Evolutionary conservation across 2,888 invertebrate genomes (phyloP).

Genomic region (Leucophora obtusa): DNA sequence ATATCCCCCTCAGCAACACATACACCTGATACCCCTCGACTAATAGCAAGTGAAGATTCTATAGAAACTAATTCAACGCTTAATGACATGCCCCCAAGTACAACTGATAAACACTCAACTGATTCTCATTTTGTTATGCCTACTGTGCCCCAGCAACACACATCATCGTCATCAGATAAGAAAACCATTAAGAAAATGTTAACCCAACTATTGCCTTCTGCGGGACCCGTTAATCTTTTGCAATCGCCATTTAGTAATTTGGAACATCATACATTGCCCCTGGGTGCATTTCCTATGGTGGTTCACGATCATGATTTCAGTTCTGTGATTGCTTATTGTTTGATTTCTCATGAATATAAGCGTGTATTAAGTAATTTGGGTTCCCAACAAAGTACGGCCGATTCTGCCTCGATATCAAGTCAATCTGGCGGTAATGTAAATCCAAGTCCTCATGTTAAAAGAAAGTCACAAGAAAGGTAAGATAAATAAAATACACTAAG

Average conservation of each 20-base stretch:
- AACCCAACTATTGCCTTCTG: conserved; percentile 83
- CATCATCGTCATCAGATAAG: conserved; percentile 78
- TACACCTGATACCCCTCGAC: conserved; percentile 27
- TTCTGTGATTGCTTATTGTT: conserved; percentile 90
- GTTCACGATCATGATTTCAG: conserved; percentile 90
- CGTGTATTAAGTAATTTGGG: conserved; percentile 80
- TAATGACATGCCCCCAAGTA: conserved; percentile 35
- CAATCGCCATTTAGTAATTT: conserved; percentile 82
- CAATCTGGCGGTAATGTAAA: conserved; percentile 57
- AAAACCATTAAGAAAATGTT: conserved; percentile 84
- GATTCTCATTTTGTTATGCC: conserved; percentile 63
- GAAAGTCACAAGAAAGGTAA: conserved; percentile 75
- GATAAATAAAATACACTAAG: conserved; percentile 9
- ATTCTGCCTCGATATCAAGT: conserved; percentile 52
- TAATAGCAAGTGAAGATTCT: conserved; percentile 35
- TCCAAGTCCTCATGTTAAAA: conserved; percentile 74
- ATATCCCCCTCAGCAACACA: conserved; percentile 66
- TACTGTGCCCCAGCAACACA: conserved; percentile 2
- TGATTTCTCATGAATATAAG: conserved; percentile 86
- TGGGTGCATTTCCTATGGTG: conserved; percentile 83
- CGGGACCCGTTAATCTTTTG: conserved; percentile 78
- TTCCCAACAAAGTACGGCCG: conserved; percentile 25
- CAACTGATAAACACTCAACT: conserved; percentile 54
- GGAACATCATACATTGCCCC: conserved; percentile 85
- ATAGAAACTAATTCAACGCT: conserved; percentile 17